Evolutionary conservation across 2,797 vertebrate genomes (phyloP).

Genomic region (Salmo trutta): DNA sequence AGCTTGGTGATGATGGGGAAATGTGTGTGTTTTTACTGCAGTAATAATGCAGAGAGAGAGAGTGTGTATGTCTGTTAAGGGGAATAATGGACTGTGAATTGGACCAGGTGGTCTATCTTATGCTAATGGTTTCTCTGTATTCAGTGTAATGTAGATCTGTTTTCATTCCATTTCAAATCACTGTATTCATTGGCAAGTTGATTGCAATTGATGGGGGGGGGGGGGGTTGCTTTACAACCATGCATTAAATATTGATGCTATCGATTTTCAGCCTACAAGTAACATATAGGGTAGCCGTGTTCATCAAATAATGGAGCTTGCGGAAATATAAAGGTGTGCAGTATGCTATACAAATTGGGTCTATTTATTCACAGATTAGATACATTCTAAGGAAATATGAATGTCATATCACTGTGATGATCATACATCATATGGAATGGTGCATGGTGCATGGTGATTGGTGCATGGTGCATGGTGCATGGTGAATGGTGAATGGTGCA

Average conservation of each 20-base stretch:
- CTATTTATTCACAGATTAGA: not conserved
- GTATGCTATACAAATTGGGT: not conserved
- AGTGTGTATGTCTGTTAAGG: not conserved
- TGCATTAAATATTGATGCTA: too few species aligned
- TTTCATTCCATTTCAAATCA: not conserved
- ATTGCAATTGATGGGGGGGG: not conserved
- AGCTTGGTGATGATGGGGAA: not conserved
- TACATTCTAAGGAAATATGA: not conserved
- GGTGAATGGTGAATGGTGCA: not conserved
- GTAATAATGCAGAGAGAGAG: not conserved
- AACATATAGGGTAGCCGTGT: too few species aligned
- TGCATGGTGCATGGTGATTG: not conserved
- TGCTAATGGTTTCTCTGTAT: not conserved
- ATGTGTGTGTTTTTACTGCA: not conserved
- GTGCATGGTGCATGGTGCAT: not conserved
- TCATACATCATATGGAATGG: not conserved
- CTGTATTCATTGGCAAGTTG: not conserved
- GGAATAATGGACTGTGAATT: not conserved
- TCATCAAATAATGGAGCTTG: not conserved
- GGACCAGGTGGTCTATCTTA: not conserved
- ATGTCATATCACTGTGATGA: not conserved
- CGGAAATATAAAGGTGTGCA: not conserved
- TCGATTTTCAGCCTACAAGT: too few species aligned
- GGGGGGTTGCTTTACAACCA: too few species aligned
- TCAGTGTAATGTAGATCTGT: not conserved